Percentiles rank a stretch among this genome's conserved stretches.
Evolutionary conservation across 2,797 vertebrate species (phyloP).

Genomic region (Apodemus agrarius): DNA sequence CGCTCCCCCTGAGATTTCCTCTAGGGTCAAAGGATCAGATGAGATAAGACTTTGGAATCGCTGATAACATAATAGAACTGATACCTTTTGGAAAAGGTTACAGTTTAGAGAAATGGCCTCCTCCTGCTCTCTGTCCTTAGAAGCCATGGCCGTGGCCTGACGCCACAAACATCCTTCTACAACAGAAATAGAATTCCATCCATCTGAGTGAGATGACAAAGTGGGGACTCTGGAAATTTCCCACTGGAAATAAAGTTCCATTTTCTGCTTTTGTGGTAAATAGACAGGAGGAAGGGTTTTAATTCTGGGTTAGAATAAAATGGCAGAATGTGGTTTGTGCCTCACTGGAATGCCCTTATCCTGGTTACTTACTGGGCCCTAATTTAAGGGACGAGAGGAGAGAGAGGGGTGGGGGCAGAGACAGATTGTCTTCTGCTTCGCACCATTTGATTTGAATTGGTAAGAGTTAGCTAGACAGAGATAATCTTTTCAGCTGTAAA

Average conservation of each 20-base stretch:
- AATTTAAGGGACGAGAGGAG: neutral
- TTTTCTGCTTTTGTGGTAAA: neutral
- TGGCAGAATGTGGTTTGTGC: neutral
- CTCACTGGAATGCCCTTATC: neutral
- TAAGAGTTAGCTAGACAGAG: neutral
- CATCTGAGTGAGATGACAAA: neutral
- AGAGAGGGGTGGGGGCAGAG: neutral
- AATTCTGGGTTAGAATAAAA: constrained; percentile 14
- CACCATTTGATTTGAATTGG: neutral
- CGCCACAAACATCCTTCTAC: neutral
- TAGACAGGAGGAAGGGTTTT: neutral
- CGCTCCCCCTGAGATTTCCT: constrained; percentile 58
- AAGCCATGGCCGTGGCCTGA: neutral
- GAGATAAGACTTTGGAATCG: constrained; percentile 43
- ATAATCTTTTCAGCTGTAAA: neutral
- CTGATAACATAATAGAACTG: constrained; percentile 19
- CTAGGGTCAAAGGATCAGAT: constrained; percentile 41
- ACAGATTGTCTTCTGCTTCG: neutral
- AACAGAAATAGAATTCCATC: neutral
- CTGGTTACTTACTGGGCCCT: neutral
- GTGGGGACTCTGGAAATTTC: neutral
- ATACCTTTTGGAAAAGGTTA: constrained; percentile 12
- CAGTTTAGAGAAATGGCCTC: constrained; percentile 19
- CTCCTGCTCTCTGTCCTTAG: neutral
- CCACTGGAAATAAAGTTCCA: neutral